Conservation (phyloP, 2,113 vertebrate genomes). For the Triplophysa tibetana region DNA sequence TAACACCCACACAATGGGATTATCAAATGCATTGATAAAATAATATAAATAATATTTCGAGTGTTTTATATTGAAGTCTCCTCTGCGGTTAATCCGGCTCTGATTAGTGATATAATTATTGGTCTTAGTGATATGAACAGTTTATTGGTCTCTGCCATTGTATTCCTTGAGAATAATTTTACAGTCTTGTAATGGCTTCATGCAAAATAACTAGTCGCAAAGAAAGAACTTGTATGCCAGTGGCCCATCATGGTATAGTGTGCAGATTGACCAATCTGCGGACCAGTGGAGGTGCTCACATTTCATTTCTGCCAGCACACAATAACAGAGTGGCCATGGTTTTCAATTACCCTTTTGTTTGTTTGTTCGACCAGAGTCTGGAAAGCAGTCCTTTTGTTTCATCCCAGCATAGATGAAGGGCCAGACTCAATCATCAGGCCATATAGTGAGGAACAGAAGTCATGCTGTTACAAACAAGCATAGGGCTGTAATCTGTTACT, state of each 20-base stretch:
- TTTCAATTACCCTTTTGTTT: slow-evolving; percentile 51
- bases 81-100: too few species aligned
- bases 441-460: slow-evolving; percentile 26
- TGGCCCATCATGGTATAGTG: slow-evolving; percentile 32
- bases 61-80: too few species aligned
- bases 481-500: slow-evolving; percentile 20
- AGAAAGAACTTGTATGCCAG: background rate
- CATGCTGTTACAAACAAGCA: slow-evolving; percentile 32
- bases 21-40: too few species aligned
- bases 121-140: background rate
- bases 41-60: too few species aligned
- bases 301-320: slow-evolving; percentile 29
- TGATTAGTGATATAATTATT: too few species aligned
- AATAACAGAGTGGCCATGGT: slow-evolving; percentile 36
- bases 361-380: slow-evolving; percentile 39
- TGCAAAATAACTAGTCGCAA: background rate
- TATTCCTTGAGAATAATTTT: background rate
- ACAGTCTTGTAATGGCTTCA: background rate
- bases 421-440: slow-evolving; percentile 38
- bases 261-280: slow-evolving; percentile 40
- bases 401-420: slow-evolving; percentile 40
- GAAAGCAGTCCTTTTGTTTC: slow-evolving; percentile 45
- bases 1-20: background rate
- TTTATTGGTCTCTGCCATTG: background rate
- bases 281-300: slow-evolving; percentile 31